Conservation (phyloP, 53 echinoderm and acorn worm genomes). For the Henricia sp. region DNA sequence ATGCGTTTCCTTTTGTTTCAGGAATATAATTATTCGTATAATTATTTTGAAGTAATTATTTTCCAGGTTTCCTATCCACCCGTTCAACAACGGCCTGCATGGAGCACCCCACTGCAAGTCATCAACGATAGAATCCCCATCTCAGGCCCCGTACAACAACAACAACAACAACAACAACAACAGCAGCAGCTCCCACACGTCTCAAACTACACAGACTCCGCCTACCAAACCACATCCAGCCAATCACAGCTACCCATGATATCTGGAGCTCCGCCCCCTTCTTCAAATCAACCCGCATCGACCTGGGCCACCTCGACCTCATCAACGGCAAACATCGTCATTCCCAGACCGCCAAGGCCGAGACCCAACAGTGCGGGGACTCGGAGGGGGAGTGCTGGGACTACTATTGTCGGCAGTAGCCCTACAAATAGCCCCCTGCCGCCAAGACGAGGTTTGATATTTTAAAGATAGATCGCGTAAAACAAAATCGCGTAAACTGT, state of each 20-base stretch:
- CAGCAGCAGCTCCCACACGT: constrained; percentile 39
- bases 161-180: constrained; percentile 40
- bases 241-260: constrained; percentile 67
- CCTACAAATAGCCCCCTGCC: constrained; percentile 88
- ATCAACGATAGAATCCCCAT: constrained; percentile 75
- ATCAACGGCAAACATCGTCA: constrained; percentile 63
- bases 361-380: constrained; percentile 95
- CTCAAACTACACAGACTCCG: constrained; percentile 14
- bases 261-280: constrained; percentile 32
- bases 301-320: constrained; percentile 77
- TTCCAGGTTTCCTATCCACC: constrained; percentile 87
- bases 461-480: too few species aligned
- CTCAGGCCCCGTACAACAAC: constrained; percentile 56
- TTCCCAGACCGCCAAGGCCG: constrained; percentile 89
- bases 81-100: constrained; percentile 76
- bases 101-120: constrained; percentile 64
- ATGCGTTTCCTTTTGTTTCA: too few species aligned
- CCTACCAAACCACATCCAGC: neutral
- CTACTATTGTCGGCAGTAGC: constrained; percentile 54
- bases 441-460: constrained; percentile 86
- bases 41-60: too few species aligned
- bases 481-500: too few species aligned
- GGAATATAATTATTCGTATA: too few species aligned
- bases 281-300: constrained; percentile 33
- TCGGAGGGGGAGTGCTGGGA: constrained; percentile 79